Percentiles rank a stretch among this genome's conserved stretches.
Conservation (phyloP, 2,113 vertebrate genomes). For the Morone chrysops region DNA sequence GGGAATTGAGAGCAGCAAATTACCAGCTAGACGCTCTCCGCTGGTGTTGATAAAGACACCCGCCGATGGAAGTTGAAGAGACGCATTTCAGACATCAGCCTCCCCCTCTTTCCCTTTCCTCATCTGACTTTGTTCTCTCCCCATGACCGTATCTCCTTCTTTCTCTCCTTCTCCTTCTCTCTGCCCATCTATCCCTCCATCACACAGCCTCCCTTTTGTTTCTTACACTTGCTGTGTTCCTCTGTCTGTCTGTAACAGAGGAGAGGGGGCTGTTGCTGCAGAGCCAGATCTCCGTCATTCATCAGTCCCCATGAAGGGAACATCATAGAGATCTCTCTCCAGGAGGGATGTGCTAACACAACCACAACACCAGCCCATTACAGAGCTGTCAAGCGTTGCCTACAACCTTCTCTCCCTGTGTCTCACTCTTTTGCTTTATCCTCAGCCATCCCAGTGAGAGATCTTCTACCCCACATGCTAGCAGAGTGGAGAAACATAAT, state of each 20-base stretch:
- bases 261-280: conserved; percentile 44
- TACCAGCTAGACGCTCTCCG: conserved; percentile 62
- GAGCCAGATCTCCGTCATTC: conserved; percentile 61
- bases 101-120: conserved; percentile 34
- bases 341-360: conserved; percentile 69
- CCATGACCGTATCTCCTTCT: conserved; percentile 20
- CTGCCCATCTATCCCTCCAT: conserved; percentile 28
- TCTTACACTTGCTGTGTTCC: conserved; percentile 38
- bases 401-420: conserved; percentile 25
- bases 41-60: conserved; percentile 66
- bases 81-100: conserved; percentile 34
- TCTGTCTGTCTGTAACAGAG: conserved; percentile 42
- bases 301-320: conserved; percentile 66
- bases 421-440: conserved; percentile 40
- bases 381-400: conserved; percentile 55
- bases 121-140: conserved; percentile 44
- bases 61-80: conserved; percentile 54
- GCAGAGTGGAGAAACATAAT: conserved; percentile 39
- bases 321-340: conserved; percentile 68
- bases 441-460: conserved; percentile 26
- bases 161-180: conserved; percentile 4
- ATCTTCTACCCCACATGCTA: conserved; percentile 12
- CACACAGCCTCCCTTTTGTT: conserved; percentile 41
- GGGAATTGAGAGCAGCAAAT: conserved; percentile 76
- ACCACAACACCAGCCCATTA: conserved; percentile 67